phyloP scores from a whole-genome alignment of 2,888 invertebrate genomes.

The Idaea aversata region DNA sequence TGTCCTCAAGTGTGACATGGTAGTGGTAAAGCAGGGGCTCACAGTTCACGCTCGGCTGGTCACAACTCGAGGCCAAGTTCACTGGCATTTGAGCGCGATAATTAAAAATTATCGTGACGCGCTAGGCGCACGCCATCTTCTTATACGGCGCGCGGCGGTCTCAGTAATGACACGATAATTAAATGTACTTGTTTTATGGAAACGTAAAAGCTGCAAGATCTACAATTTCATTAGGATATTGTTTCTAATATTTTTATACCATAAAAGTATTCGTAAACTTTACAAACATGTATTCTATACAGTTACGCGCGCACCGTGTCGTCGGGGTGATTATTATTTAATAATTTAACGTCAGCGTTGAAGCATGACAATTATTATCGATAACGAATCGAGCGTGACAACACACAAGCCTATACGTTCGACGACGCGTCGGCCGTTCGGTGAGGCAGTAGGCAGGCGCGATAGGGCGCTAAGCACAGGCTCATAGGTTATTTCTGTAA shows the following conservation, averaged over 20 bases:
- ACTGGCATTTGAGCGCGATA: conserved; percentile 79
- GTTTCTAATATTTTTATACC: conserved; percentile 6
- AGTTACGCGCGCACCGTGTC: not conserved
- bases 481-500: conserved; percentile 51
- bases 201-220: conserved; percentile 15
- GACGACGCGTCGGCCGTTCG: not conserved
- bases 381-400: conserved; percentile 25
- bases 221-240: conserved; percentile 12
- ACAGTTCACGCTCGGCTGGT: conserved; percentile 54
- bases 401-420: conserved; percentile 25
- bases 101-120: conserved; percentile 80
- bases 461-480: conserved; percentile 33
- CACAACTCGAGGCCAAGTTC: conserved; percentile 76
- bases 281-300: not conserved
- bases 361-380: conserved; percentile 20
- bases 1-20: conserved; percentile 73
- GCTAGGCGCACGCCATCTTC: conserved; percentile 73
- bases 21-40: conserved; percentile 64
- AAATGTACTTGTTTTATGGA: conserved; percentile 33
- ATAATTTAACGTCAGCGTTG: conserved; percentile 10
- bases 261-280: not conserved
- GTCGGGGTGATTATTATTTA: not conserved
- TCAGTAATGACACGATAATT: conserved; percentile 40
- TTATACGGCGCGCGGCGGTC: conserved; percentile 45
- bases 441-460: conserved; percentile 20